These are phyloP conservation scores for Aphelinus certus DNA, from an alignment of 1,140 invertebrate genomes.

Conservation along the genomic window DNA sequence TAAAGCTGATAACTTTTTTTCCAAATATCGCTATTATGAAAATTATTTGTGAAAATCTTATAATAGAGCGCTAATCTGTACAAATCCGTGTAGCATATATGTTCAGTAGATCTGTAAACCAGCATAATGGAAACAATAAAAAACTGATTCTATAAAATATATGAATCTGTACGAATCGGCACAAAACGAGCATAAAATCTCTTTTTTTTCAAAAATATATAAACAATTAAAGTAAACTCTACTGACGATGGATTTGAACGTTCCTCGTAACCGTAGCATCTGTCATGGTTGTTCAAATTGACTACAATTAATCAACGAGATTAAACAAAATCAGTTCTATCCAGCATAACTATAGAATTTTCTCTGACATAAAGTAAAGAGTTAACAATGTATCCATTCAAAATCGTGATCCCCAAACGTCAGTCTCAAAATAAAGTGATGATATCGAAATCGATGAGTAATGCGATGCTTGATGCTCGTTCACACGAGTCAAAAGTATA, in stretches of 20 bases:
- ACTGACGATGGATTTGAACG: slow-evolving; percentile 2
- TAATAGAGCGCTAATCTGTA: too few relatives aligned
- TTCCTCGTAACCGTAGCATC: slow-evolving; percentile 20
- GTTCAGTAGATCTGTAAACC: too few relatives aligned
- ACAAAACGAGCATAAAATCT: too few relatives aligned
- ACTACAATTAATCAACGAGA: slow-evolving; percentile 16
- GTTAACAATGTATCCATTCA: slow-evolving; percentile 6
- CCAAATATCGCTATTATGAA: too few relatives aligned
- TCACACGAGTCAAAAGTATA: too few relatives aligned
- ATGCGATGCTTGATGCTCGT: neutral
- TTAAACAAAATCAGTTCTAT: slow-evolving; percentile 30
- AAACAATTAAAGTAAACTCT: neutral
- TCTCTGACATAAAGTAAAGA: neutral
- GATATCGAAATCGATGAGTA: neutral
- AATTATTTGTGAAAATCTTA: too few relatives aligned
- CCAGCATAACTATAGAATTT: slow-evolving; percentile 4
- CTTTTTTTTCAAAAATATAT: neutral
- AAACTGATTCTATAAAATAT: too few relatives aligned
- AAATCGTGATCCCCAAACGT: slow-evolving; percentile 23
- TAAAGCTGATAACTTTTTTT: too few relatives aligned
- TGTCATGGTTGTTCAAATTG: slow-evolving; percentile 32
- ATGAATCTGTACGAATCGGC: too few relatives aligned
- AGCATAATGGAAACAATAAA: too few relatives aligned
- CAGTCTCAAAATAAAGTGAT: slow-evolving; percentile 37
- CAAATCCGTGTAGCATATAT: too few relatives aligned